Evolutionary conservation across 2,797 vertebrate genomes (phyloP).

Genomic region (Tenualosa ilisha): DNA sequence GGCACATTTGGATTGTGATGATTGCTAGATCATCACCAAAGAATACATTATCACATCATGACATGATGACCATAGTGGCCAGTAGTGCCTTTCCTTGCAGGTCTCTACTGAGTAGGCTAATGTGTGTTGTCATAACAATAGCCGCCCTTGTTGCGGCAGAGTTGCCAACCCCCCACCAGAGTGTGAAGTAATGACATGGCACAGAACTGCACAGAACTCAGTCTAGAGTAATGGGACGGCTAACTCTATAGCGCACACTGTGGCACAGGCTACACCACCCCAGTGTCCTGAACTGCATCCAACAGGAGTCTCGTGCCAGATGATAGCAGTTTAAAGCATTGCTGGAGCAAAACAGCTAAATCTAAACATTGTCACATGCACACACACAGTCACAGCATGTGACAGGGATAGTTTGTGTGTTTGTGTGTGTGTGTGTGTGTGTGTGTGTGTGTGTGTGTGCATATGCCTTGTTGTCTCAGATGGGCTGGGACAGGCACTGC

Average conservation of each 20-base stretch:
- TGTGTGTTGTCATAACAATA: not conserved
- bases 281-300: not conserved
- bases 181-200: not conserved
- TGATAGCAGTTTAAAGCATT: not conserved
- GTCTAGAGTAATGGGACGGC: not conserved
- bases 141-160: not conserved
- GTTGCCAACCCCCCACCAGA: not conserved
- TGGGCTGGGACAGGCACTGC: conserved; percentile 30
- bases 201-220: not conserved
- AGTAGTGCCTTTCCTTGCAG: too few species aligned
- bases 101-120: too few species aligned
- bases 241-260: not conserved
- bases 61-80: too few species aligned
- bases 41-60: not conserved
- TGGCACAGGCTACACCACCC: not conserved
- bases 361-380: not conserved
- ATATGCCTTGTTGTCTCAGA: not conserved
- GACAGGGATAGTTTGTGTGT: not conserved
- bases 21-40: too few species aligned
- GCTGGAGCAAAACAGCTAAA: not conserved
- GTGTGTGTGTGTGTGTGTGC: not conserved
- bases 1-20: not conserved
- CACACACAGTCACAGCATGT: not conserved
- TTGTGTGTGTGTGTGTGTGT: not conserved
- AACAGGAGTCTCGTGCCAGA: not conserved